phyloP scores from a whole-genome alignment of 2,113 vertebrate genomes.

The Triplophysa tibetana region DNA sequence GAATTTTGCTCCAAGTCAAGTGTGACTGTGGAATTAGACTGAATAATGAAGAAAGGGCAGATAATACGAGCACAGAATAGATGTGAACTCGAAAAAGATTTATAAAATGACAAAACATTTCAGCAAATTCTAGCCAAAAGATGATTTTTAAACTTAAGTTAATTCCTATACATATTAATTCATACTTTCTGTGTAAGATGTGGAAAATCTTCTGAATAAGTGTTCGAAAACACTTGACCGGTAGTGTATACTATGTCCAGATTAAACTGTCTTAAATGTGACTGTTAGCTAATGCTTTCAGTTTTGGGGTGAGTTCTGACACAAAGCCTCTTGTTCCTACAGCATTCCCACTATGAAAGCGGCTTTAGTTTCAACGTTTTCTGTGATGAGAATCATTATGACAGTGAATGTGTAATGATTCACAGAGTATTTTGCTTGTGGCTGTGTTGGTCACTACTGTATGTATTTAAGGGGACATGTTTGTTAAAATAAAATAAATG shows the following conservation, averaged over 20 bases:
- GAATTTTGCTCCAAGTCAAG: too few relatives aligned
- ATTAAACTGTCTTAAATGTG: background rate
- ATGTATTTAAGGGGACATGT: background rate
- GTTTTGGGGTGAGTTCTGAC: background rate
- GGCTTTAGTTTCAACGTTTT: slow-evolving; percentile 8
- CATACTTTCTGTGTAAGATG: too few relatives aligned
- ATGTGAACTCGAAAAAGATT: too few relatives aligned
- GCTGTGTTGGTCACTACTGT: background rate
- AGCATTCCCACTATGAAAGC: background rate
- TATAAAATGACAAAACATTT: too few relatives aligned
- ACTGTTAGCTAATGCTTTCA: background rate
- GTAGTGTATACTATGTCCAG: background rate
- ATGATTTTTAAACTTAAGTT: too few relatives aligned
- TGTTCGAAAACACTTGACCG: too few relatives aligned
- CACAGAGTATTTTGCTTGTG: background rate
- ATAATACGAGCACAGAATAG: too few relatives aligned
- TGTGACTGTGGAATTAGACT: too few relatives aligned
- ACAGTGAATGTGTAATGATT: background rate
- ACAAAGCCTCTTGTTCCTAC: slow-evolving; percentile 21
- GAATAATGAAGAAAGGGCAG: too few relatives aligned
- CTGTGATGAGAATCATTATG: slow-evolving; percentile 7
- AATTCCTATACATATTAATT: too few relatives aligned
- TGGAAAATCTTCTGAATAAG: too few relatives aligned
- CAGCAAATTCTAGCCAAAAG: too few relatives aligned
- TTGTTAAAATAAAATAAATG: background rate